Conservation (phyloP, 1,140 invertebrate species). For the Polypedilum vanderplanki region DNA sequence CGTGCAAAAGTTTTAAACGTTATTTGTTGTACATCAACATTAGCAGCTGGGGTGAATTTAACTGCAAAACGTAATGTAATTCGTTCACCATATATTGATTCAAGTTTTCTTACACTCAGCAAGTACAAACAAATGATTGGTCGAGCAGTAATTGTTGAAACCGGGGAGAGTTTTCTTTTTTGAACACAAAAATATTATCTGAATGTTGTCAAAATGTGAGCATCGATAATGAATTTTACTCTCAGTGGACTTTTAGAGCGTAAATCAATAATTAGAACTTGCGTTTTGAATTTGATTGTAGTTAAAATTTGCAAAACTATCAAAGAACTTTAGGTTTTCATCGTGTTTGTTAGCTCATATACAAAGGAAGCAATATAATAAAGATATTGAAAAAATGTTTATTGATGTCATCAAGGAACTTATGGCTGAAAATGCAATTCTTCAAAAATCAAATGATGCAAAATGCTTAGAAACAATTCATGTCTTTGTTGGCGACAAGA, state of each 20-base stretch:
- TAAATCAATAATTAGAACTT: conserved; percentile 49
- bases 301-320: conserved; percentile 53
- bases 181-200: conserved; percentile 48
- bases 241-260: conserved; percentile 54
- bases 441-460: neutral
- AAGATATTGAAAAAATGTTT: conserved; percentile 53
- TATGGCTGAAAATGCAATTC: conserved; percentile 53
- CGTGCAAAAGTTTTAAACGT: conserved; percentile 70
- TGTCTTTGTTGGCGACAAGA: conserved; percentile 24
- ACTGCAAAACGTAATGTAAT: conserved; percentile 88
- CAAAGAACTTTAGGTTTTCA: conserved; percentile 49
- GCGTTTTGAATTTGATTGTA: conserved; percentile 63
- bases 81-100: conserved; percentile 73
- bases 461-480: neutral
- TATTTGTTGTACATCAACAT: conserved; percentile 90
- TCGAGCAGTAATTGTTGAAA: conserved; percentile 65
- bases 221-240: conserved; percentile 61
- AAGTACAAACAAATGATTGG: conserved; percentile 95
- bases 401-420: conserved; percentile 52
- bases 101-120: conserved; percentile 65
- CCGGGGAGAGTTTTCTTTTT: conserved; percentile 75
- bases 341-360: conserved; percentile 54
- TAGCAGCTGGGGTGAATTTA: conserved; percentile 94
- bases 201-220: conserved; percentile 52
- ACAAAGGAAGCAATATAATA: conserved; percentile 49